Conservation (phyloP, 2,113 vertebrate genomes). For the Oryzias woworae region DNA sequence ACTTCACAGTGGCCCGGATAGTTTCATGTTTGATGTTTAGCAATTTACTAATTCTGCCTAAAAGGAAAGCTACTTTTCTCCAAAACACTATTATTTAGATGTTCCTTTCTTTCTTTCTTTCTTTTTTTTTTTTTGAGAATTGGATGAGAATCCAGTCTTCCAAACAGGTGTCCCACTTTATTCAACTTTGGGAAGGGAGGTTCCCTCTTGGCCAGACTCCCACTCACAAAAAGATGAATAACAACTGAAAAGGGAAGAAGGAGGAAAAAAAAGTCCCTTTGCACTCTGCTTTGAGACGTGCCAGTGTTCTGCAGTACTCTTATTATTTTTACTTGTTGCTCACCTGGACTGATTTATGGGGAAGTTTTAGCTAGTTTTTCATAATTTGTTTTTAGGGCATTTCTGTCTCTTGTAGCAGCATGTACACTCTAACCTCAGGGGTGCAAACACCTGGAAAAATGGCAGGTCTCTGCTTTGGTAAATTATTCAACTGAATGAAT, state of each 20-base stretch:
- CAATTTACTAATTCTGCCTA: too few relatives aligned
- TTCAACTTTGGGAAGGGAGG: conserved; percentile 50
- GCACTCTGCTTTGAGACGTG: conserved; percentile 49
- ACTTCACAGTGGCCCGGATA: too few relatives aligned
- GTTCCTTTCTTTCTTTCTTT: conserved; percentile 25
- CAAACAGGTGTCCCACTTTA: conserved; percentile 72
- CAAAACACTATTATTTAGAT: conserved; percentile 6
- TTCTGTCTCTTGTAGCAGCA: conserved; percentile 16
- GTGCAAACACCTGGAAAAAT: conserved; percentile 17
- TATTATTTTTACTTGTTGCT: conserved; percentile 49
- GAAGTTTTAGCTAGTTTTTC: conserved; percentile 12
- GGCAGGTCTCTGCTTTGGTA: conserved; percentile 21
- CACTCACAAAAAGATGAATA: conserved; percentile 60
- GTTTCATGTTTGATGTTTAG: too few relatives aligned
- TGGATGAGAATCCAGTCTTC: conserved; percentile 39
- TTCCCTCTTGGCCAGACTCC: conserved; percentile 68
- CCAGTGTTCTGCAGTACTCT: conserved; percentile 35
- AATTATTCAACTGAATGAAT: conserved; percentile 10
- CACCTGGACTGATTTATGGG: conserved; percentile 56
- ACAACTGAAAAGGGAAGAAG: conserved; percentile 33
- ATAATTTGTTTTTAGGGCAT: conserved; percentile 47
- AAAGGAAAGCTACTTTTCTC: too few relatives aligned
- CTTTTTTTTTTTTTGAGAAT: conserved; percentile 26
- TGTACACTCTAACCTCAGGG: conserved; percentile 6
- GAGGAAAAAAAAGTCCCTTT: conserved; percentile 30